These are phyloP conservation scores for Epizoanthus fatuus DNA, from an alignment of 92 coral and sea anemone species.

Conservation along the genomic window DNA sequence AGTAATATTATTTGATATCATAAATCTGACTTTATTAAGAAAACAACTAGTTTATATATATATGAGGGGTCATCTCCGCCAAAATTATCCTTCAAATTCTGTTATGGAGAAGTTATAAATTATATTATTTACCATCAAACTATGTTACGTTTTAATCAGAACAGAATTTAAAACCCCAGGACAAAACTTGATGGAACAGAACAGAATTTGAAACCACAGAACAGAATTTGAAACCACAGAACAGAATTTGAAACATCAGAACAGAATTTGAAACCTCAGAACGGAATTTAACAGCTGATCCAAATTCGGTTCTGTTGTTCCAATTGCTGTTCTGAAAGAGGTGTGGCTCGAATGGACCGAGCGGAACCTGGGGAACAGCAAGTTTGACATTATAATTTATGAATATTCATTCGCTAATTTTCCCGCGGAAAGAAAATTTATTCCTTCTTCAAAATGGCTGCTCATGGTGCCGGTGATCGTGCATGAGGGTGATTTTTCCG, in stretches of 20 bases:
- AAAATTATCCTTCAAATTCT: too few species aligned
- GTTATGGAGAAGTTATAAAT: slow-evolving; percentile 2
- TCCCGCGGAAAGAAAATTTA: neutral
- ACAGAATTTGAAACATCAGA: too few species aligned
- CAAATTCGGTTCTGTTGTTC: slow-evolving; percentile 4
- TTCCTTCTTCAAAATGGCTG: neutral
- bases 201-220: too few species aligned
- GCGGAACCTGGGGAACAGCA: neutral
- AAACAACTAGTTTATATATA: too few species aligned
- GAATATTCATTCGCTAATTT: neutral
- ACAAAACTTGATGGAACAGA: too few species aligned
- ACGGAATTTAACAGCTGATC: neutral
- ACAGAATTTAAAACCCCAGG: neutral
- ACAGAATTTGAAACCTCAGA: too few species aligned
- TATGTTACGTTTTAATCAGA: neutral
- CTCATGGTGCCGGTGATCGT: neutral
- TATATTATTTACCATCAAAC: neutral
- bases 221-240: too few species aligned
- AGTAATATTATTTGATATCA: too few species aligned
- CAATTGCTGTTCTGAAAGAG: too few species aligned
- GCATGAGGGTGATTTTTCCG: neutral
- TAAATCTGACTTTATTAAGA: too few species aligned
- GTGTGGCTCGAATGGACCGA: neutral
- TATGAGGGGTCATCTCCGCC: neutral
- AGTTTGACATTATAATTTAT: neutral